phyloP scores from a whole-genome alignment of 1,140 invertebrate genomes.

The Medauroidea extradentata region DNA sequence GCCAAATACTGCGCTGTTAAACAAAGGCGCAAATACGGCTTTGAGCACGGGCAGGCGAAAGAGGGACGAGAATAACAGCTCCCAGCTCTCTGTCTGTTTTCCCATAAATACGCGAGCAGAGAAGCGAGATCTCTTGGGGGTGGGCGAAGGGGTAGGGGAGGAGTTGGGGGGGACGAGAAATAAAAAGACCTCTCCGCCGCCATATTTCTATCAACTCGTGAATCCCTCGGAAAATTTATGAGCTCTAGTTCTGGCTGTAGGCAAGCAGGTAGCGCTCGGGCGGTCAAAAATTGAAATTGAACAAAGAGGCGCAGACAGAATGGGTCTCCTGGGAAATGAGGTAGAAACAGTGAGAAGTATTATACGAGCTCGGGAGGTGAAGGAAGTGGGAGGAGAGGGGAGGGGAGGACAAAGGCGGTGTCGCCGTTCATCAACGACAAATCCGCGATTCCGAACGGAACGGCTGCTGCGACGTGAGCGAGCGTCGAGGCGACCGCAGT shows the following conservation, averaged over 20 bases:
- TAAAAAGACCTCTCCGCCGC: constrained; percentile 2
- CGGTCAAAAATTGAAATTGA: constrained; percentile 10
- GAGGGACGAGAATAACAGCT: too few species aligned
- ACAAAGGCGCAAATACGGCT: too few species aligned
- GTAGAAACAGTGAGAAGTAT: too few species aligned
- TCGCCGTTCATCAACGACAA: too few species aligned
- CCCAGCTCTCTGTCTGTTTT: too few species aligned
- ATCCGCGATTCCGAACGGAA: too few species aligned
- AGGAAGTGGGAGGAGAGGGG: background rate
- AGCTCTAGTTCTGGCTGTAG: background rate
- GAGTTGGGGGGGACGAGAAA: background rate
- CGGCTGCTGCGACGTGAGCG: too few species aligned
- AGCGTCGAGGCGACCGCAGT: too few species aligned
- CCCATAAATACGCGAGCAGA: too few species aligned
- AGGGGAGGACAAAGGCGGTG: background rate
- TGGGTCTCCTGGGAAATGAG: constrained; percentile 2
- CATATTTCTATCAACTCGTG: constrained; percentile 6
- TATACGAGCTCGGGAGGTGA: background rate
- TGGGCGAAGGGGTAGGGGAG: background rate
- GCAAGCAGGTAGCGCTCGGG: background rate
- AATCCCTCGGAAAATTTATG: constrained; percentile 7
- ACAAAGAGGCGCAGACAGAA: constrained; percentile 4
- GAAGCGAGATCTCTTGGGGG: too few species aligned
- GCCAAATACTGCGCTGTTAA: too few species aligned
- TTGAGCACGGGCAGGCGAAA: too few species aligned